A percentile compares a stretch with the other conserved stretches of the same genome.
phyloP scores from a whole-genome alignment of 2,113 vertebrate species.

The Salvelinus sp. region DNA sequence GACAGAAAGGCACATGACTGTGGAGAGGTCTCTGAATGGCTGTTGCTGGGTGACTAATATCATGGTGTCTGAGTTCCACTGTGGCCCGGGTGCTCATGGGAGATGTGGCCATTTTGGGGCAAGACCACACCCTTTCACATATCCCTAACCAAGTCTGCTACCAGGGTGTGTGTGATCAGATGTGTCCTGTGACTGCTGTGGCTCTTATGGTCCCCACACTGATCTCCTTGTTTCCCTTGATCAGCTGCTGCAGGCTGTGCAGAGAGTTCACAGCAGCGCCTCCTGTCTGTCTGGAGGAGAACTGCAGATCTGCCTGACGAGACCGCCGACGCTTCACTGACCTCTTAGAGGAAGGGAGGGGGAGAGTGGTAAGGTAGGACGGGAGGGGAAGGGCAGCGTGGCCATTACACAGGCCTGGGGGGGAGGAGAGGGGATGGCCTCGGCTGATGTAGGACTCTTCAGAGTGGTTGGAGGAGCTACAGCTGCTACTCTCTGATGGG shows the following conservation, averaged over 20 bases:
- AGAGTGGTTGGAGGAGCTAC: slow-evolving; percentile 86
- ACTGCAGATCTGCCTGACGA: slow-evolving; percentile 83
- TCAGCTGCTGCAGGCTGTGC: slow-evolving; percentile 90
- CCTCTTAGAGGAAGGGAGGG: slow-evolving; percentile 71
- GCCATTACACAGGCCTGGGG: slow-evolving; percentile 81
- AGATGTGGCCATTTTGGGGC: slow-evolving; percentile 17
- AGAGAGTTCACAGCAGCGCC: slow-evolving; percentile 75
- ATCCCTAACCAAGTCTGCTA: slow-evolving; percentile 31
- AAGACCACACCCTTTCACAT: slow-evolving; percentile 27
- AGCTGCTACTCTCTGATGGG: slow-evolving; percentile 85
- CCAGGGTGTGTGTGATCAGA: slow-evolving; percentile 72
- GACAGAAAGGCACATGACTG: slow-evolving; percentile 97
- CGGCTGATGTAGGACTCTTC: slow-evolving; percentile 89
- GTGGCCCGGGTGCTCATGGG: slow-evolving; percentile 36
- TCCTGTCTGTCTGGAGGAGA: slow-evolving; percentile 41
- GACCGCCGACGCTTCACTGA: slow-evolving; percentile 86
- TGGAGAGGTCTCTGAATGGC: slow-evolving; percentile 85
- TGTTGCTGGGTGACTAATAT: slow-evolving; percentile 51
- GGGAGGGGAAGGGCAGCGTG: slow-evolving; percentile 66
- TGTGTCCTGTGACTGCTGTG: slow-evolving; percentile 86
- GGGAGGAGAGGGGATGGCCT: slow-evolving; percentile 73
- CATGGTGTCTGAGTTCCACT: slow-evolving; percentile 56
- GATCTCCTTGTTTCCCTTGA: slow-evolving; percentile 92
- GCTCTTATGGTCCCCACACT: slow-evolving; percentile 87
- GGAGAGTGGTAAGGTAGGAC: slow-evolving; percentile 52